Evolutionary conservation across 2,888 invertebrate species (phyloP).

Genomic region (Petrolisthes cinctipes): DNA sequence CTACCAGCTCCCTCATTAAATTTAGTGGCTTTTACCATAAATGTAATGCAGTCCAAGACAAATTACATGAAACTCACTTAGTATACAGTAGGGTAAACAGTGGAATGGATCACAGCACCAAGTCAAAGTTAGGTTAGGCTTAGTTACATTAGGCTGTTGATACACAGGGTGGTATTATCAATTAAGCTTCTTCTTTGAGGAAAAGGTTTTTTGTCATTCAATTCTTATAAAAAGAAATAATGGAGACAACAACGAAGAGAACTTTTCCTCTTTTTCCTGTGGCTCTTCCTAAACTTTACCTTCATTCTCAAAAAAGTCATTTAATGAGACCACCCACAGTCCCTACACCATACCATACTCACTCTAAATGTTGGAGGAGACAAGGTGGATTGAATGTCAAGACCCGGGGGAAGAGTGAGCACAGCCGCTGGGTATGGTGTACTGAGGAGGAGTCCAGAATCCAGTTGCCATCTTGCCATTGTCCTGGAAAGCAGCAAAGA

Average conservation of each 20-base stretch:
- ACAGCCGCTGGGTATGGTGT: constrained; percentile 36
- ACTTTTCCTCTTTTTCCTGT: too few relatives aligned
- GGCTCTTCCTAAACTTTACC: too few relatives aligned
- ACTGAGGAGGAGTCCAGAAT: constrained; percentile 23
- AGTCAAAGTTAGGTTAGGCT: too few relatives aligned
- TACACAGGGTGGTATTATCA: too few relatives aligned
- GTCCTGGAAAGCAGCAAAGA: background rate
- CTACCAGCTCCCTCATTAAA: too few relatives aligned
- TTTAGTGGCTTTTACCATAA: too few relatives aligned
- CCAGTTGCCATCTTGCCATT: constrained; percentile 53
- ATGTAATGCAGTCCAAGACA: too few relatives aligned
- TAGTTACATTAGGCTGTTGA: too few relatives aligned
- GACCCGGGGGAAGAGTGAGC: constrained; percentile 41
- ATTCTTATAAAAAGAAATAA: background rate
- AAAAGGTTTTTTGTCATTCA: background rate
- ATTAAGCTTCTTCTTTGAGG: too few relatives aligned
- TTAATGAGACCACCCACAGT: background rate
- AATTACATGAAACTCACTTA: too few relatives aligned
- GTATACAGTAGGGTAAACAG: too few relatives aligned
- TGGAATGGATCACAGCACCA: too few relatives aligned
- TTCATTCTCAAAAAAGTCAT: background rate
- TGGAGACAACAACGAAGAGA: background rate
- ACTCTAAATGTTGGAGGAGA: constrained; percentile 45
- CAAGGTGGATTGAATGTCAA: constrained; percentile 50
- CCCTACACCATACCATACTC: background rate